Evolutionary conservation across 2,797 vertebrate genomes (phyloP), one percentile per base, ranked within the genome.

Genomic region (Channa striata): DNA sequence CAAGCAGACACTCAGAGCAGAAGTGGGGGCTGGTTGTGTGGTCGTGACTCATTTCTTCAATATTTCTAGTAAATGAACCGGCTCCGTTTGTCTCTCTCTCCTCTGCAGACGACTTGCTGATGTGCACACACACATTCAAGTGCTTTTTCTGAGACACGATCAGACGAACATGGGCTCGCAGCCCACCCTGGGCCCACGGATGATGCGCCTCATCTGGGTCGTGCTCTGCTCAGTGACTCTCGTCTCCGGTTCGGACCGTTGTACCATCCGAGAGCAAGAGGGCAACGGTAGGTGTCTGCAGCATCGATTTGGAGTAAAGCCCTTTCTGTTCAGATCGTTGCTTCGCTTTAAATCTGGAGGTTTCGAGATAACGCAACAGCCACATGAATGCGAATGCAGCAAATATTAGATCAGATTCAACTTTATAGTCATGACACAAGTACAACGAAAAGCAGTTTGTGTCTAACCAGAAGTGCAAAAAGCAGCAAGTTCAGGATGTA

Each of bases 61-160:
- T 74, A 72, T 63, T 86, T 88, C 83, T 81, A 81, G 81, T 81
- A 86, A 91, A 84, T 77, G 42, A 50, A 39, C 64, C 21, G 8
- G n/a, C 56, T 68, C 21, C 36, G 23, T 47, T n/a, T 21, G 10
- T 37, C 20, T 20, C 19, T 25, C 37, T n/a, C 37, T 8, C 43
- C 34, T 43, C n/a, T 4, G 6, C 23, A 58, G 34, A 19, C 42
- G 0, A 40, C 13, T 44, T 23, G 47, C 69, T 39, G 12, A 52
- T 72, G 59, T 76, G 33, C 57, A 21, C 5, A 39, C 30, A 39
- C 8, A 43, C 36, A 33, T 47, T 16, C 46, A 17, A 5, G n/a
- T 17, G 43, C 17, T 4, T 47, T 50, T 52, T 21, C 10, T 5
- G 46, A 58, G 40, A 44, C 5, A 11, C 3, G 5, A 10, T 25